A percentile compares a stretch with the other conserved stretches of the same genome.
Conservation (phyloP, 2,113 vertebrate species). For the Pungitius pungitius region DNA sequence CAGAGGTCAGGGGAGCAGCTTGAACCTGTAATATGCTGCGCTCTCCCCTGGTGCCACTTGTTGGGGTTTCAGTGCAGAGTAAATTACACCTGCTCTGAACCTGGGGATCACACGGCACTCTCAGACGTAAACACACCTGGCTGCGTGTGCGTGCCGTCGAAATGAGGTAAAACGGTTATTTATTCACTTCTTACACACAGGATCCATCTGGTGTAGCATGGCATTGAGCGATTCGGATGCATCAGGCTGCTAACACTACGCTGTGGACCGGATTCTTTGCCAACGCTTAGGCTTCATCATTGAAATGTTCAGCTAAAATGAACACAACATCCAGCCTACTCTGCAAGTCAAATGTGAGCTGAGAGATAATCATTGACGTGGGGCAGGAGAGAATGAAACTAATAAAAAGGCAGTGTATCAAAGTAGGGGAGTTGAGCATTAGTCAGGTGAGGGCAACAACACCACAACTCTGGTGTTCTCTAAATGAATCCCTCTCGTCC, state of each 20-base stretch:
- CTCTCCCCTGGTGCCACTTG: slow-evolving; percentile 81
- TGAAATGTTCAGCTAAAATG: slow-evolving; percentile 47
- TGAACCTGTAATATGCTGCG: slow-evolving; percentile 88
- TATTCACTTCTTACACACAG: slow-evolving; percentile 35
- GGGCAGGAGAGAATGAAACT: slow-evolving; percentile 72
- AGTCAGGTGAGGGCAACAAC: slow-evolving; percentile 73
- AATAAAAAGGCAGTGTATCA: slow-evolving; percentile 77
- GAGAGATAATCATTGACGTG: slow-evolving; percentile 66
- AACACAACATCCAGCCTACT: slow-evolving; percentile 59
- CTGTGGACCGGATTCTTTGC: slow-evolving; percentile 27
- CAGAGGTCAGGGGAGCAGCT: no score
- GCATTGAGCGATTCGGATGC: slow-evolving; percentile 35
- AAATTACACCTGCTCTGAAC: slow-evolving; percentile 75
- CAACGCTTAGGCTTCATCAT: slow-evolving; percentile 48
- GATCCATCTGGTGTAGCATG: slow-evolving; percentile 38
- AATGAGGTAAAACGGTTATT: slow-evolving; percentile 28
- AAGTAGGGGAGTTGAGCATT: slow-evolving; percentile 69
- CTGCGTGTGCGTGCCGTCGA: neutral
- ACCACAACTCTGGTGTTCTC: slow-evolving; percentile 69
- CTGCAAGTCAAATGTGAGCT: slow-evolving; percentile 68
- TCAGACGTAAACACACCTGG: slow-evolving; percentile 31
- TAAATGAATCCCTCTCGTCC: slow-evolving; percentile 81
- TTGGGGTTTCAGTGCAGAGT: slow-evolving; percentile 81
- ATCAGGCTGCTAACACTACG: slow-evolving; percentile 31
- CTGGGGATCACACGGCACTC: slow-evolving; percentile 41